phyloP scores from a whole-genome alignment of 53 echinoderm and acorn worm species.

The Temnopleurus reevesii region DNA sequence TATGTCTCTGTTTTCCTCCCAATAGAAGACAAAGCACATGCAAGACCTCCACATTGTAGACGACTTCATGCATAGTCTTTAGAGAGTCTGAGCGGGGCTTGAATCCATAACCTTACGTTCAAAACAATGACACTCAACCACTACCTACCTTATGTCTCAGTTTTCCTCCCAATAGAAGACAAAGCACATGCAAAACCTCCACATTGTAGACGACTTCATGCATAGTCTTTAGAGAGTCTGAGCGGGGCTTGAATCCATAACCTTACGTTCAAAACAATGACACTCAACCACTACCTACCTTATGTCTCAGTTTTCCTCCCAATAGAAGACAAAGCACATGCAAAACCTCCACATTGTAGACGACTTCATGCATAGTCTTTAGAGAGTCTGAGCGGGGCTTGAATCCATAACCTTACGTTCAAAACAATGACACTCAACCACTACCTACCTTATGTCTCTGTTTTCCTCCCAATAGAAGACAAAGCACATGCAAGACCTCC shows the following conservation, averaged over 20 bases:
- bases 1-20: constrained; percentile 89
- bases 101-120: too few species aligned
- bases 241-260: too few species aligned
- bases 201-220: constrained; percentile 71
- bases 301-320: constrained; percentile 93
- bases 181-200: constrained; percentile 86
- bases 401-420: too few species aligned
- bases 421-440: too few species aligned
- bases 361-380: constrained; percentile 95
- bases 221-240: background rate
- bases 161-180: constrained; percentile 87
- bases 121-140: too few species aligned
- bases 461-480: constrained; percentile 92
- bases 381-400: constrained; percentile 88
- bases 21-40: constrained; percentile 87
- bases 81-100: too few species aligned
- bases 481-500: constrained; percentile 94
- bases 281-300: too few species aligned
- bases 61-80: background rate
- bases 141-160: constrained; percentile 88
- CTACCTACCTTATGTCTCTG: constrained; percentile 91
- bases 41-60: constrained; percentile 90
- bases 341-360: constrained; percentile 98
- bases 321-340: constrained; percentile 95
- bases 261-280: too few species aligned